Percentiles rank a stretch among this genome's conserved stretches.
Evolutionary conservation across 2,888 invertebrate species (phyloP).

Genomic region (Thymelicus acteon): DNA sequence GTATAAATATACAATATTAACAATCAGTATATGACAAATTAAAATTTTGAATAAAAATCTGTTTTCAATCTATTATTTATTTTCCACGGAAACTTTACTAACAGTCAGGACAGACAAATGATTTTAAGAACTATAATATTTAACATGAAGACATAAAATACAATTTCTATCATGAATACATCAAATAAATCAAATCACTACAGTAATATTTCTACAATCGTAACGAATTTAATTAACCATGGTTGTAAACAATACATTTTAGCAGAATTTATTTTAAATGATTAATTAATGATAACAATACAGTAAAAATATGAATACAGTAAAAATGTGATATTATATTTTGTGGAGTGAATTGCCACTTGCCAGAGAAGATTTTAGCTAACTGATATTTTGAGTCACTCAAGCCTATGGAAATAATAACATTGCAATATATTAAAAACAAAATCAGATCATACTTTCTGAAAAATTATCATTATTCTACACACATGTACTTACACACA

Average conservation of each 20-base stretch:
- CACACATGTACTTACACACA: too few species aligned
- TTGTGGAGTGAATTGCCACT: too few species aligned
- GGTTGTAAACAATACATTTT: not conserved
- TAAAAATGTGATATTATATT: too few species aligned
- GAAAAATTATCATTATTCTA: too few species aligned
- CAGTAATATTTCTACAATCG: not conserved
- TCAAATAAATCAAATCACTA: not conserved
- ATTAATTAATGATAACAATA: too few species aligned
- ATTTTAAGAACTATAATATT: constrained; percentile 5
- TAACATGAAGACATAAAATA: not conserved
- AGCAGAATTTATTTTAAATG: too few species aligned
- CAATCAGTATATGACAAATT: constrained; percentile 13
- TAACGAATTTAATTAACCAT: not conserved
- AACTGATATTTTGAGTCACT: too few species aligned
- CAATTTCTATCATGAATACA: not conserved
- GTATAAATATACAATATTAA: not conserved
- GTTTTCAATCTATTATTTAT: constrained; percentile 39
- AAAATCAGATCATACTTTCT: too few species aligned
- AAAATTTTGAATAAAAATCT: constrained; percentile 44
- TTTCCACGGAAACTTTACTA: constrained; percentile 51
- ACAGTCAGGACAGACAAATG: constrained; percentile 18
- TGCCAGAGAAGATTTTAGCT: too few species aligned
- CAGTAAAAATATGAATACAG: too few species aligned
- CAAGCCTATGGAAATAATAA: too few species aligned
- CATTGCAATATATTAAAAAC: too few species aligned